Evolutionary conservation across 2,113 vertebrate genomes (phyloP).

Genomic region (Lagopus muta): DNA sequence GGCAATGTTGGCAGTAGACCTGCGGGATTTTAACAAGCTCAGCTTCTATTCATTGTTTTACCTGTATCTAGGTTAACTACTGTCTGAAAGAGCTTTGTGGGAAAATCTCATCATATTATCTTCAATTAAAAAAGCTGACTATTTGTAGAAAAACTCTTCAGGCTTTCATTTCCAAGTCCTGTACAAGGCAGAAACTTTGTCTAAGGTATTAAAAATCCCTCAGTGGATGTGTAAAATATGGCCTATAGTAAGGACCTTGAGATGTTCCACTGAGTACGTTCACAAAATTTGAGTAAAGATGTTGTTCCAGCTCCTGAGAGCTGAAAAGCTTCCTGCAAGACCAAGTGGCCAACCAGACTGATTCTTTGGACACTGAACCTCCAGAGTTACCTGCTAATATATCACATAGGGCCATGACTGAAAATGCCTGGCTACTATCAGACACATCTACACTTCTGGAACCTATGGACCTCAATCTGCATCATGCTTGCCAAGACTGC

Average conservation of each 20-base stretch:
- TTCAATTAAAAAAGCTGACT: background rate
- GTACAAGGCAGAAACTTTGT: background rate
- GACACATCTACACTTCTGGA: background rate
- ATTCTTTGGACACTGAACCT: background rate
- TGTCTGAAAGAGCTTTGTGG: background rate
- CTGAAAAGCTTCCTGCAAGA: background rate
- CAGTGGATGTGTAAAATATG: background rate
- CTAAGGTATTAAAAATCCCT: background rate
- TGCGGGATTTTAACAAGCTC: background rate
- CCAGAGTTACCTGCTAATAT: background rate
- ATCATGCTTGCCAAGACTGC: background rate
- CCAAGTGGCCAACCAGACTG: background rate
- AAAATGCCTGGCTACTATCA: background rate
- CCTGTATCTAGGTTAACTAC: background rate
- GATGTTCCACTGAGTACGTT: background rate
- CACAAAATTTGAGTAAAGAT: background rate
- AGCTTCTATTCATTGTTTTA: background rate
- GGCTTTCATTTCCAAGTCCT: background rate
- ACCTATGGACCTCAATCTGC: background rate
- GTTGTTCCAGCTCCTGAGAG: background rate
- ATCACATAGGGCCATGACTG: background rate
- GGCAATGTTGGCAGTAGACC: background rate
- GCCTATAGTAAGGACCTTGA: background rate
- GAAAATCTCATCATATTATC: background rate
- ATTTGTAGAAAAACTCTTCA: background rate